Evolutionary conservation across 1,140 invertebrate genomes (phyloP).

Genomic region (Ruditapes philippinarum): DNA sequence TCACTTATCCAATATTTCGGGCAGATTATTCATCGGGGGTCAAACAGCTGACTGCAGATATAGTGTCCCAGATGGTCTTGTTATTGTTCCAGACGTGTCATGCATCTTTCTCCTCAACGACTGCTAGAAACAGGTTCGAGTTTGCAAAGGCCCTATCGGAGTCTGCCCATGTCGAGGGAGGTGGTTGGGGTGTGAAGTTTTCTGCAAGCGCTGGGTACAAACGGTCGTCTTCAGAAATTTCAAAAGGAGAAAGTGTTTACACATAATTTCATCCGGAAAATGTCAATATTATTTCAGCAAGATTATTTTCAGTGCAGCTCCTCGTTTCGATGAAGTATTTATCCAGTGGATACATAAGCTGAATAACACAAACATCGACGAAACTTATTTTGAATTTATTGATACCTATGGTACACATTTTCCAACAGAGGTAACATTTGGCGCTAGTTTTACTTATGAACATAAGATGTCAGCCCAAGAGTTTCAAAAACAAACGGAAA

Average conservation of each 20-base stretch:
- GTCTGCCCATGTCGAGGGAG: conserved; percentile 6
- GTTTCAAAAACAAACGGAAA: neutral
- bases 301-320: neutral
- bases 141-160: conserved; percentile 15
- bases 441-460: neutral
- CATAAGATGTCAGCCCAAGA: neutral
- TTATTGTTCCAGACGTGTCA: neutral
- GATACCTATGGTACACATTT: conserved; percentile 13
- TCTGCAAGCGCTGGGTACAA: conserved; percentile 51
- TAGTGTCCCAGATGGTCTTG: neutral
- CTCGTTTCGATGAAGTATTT: conserved; percentile 1
- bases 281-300: conserved; percentile 41
- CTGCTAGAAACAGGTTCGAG: neutral
- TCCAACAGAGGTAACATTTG: conserved; percentile 13
- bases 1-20: neutral
- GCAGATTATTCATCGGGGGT: neutral
- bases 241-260: conserved; percentile 23
- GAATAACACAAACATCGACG: neutral
- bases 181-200: conserved; percentile 25
- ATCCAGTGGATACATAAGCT: neutral
- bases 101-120: neutral
- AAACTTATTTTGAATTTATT: neutral
- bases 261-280: conserved; percentile 3
- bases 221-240: neutral
- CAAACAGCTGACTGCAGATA: conserved; percentile 39